Evolutionary conservation across 2,888 invertebrate species (phyloP).

Genomic region (Chamaedrilus cognettii): DNA sequence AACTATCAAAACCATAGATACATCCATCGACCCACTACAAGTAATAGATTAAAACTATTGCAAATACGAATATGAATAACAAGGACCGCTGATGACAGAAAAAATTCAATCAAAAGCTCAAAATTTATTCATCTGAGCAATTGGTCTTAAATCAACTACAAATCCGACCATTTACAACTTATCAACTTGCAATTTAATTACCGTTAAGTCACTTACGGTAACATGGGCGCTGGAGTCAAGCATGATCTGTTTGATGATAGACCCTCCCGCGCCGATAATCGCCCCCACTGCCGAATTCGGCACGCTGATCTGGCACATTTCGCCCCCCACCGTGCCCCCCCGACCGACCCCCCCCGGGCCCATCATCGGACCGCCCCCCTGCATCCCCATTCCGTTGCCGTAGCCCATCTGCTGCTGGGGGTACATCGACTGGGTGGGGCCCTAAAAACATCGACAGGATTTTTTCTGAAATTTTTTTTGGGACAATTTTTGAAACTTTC

Average conservation of each 20-base stretch:
- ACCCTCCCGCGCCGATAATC: constrained; percentile 96
- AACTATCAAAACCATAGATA: no score
- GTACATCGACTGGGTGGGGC: no score
- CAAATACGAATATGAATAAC: no score
- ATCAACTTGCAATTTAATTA: no score
- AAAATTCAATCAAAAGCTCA: no score
- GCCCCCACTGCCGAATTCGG: constrained; percentile 98
- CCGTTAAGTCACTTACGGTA: constrained; percentile 49
- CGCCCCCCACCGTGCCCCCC: constrained; percentile 11
- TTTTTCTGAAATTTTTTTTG: not conserved
- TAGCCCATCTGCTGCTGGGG: no score
- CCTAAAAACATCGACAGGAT: not conserved
- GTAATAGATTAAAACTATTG: not conserved
- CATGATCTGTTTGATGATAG: constrained; percentile 96
- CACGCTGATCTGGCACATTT: constrained; percentile 66
- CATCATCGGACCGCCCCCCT: not conserved
- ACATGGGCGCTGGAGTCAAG: constrained; percentile 83
- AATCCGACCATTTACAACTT: no score
- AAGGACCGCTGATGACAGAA: no score
- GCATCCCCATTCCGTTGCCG: no score
- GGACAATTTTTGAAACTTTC: not conserved
- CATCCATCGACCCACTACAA: no score
- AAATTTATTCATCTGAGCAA: no score
- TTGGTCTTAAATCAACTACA: no score
- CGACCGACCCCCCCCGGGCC: constrained; percentile 1